phyloP scores from a whole-genome alignment of 1,140 invertebrate species.

The Bombyx mandarina region DNA sequence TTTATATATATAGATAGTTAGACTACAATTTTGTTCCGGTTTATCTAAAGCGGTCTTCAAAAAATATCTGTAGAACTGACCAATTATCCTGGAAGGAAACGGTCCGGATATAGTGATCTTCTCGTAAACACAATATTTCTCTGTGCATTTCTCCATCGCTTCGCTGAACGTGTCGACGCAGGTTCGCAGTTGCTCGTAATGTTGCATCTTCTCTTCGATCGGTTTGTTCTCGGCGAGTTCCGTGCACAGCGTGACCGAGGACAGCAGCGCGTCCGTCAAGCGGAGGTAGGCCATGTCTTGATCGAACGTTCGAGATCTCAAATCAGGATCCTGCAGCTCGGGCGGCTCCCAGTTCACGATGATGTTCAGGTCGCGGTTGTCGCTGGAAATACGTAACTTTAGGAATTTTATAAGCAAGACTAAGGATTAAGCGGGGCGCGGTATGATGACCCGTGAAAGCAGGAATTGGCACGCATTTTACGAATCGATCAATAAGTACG shows the following conservation, averaged over 20 bases:
- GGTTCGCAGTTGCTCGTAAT: slow-evolving; percentile 29
- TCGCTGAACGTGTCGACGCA: slow-evolving; percentile 34
- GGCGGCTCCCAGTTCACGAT: slow-evolving; percentile 75
- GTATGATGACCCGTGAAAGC: no score
- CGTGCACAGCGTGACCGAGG: slow-evolving; percentile 42
- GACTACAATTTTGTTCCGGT: neutral
- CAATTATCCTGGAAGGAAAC: slow-evolving; percentile 51
- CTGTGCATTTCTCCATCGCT: slow-evolving; percentile 31
- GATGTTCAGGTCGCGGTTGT: slow-evolving; percentile 75
- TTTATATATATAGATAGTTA: no score
- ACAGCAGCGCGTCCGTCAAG: slow-evolving; percentile 48
- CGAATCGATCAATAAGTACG: no score
- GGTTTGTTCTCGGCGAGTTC: slow-evolving; percentile 36
- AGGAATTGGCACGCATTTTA: no score
- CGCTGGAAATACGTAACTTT: slow-evolving; percentile 28
- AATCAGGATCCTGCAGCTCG: slow-evolving; percentile 80
- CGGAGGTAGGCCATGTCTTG: slow-evolving; percentile 50
- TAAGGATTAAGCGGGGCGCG: no score
- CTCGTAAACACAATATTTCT: slow-evolving; percentile 25
- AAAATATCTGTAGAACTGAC: slow-evolving; percentile 21
- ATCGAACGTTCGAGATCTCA: slow-evolving; percentile 69
- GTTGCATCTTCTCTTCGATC: slow-evolving; percentile 24
- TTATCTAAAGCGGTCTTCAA: neutral
- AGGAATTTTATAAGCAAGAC: no score
- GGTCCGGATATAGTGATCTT: slow-evolving; percentile 35